Conservation (phyloP, 2,113 vertebrate genomes). For the Hiodon tergisus region DNA sequence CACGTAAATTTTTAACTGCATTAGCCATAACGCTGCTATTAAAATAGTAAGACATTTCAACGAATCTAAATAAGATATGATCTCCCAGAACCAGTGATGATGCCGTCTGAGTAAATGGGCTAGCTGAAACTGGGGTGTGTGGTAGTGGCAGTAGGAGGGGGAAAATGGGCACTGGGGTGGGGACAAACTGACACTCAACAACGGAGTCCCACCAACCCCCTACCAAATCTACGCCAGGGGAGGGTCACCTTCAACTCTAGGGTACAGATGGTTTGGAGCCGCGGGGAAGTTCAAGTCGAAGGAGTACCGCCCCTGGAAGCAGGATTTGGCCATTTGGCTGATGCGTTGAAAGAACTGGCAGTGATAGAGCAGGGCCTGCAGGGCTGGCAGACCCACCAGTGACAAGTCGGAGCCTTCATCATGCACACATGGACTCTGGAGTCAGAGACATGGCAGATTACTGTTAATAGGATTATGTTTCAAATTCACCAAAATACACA, state of each 20-base stretch:
- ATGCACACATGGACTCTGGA: constrained; percentile 82
- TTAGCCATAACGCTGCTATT: neutral
- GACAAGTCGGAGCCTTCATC: constrained; percentile 83
- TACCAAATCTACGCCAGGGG: neutral
- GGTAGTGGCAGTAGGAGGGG: too few species aligned
- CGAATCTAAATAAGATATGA: neutral
- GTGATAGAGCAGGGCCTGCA: constrained; percentile 80
- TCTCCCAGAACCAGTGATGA: neutral
- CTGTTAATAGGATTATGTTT: neutral
- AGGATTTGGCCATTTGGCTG: constrained; percentile 66
- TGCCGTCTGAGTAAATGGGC: neutral
- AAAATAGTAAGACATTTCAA: neutral
- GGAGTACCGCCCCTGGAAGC: constrained; percentile 69
- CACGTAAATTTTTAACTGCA: neutral
- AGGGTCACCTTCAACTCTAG: constrained; percentile 32
- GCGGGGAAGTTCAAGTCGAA: constrained; percentile 59
- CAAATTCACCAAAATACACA: neutral
- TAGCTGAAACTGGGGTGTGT: neutral
- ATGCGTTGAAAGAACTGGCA: constrained; percentile 84
- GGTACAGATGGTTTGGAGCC: constrained; percentile 15
- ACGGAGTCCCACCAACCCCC: too few species aligned
- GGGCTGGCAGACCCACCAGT: constrained; percentile 76
- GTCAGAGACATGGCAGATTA: constrained; percentile 17
- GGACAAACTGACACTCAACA: too few species aligned
- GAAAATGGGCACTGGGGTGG: too few species aligned